Conservation (phyloP, 1,140 invertebrate species). For the Cydia splendana region DNA sequence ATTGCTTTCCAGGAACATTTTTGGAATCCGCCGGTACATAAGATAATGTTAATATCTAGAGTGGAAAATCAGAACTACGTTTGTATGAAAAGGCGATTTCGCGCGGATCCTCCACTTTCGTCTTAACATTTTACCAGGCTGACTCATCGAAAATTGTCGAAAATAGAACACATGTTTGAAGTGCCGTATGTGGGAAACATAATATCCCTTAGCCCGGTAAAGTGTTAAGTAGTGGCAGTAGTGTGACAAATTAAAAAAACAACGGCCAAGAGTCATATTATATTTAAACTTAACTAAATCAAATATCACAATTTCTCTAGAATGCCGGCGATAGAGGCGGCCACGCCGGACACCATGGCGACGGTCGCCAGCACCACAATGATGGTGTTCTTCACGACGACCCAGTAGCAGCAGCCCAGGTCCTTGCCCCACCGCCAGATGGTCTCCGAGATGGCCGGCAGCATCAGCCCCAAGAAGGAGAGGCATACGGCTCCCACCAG, state of each 20-base stretch:
- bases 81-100: too few species aligned
- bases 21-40: too few species aligned
- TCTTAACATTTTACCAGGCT: too few species aligned
- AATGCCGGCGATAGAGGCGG: constrained; percentile 79
- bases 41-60: too few species aligned
- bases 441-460: constrained; percentile 92
- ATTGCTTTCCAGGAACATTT: too few species aligned
- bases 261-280: neutral
- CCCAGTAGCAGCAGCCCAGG: constrained; percentile 82
- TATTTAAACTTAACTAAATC: constrained; percentile 6
- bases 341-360: constrained; percentile 84
- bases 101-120: too few species aligned
- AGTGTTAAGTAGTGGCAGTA: too few species aligned
- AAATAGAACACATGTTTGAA: too few species aligned
- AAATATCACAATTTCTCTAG: constrained; percentile 61
- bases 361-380: constrained; percentile 82
- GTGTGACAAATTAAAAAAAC: neutral
- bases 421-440: constrained; percentile 83
- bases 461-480: constrained; percentile 89
- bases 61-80: too few species aligned
- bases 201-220: too few species aligned
- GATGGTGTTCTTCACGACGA: constrained; percentile 83
- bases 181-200: too few species aligned
- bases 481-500: constrained; percentile 93
- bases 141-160: too few species aligned